phyloP scores from a whole-genome alignment of 2,797 vertebrate species.

The Gobionotothen gibberifrons region DNA sequence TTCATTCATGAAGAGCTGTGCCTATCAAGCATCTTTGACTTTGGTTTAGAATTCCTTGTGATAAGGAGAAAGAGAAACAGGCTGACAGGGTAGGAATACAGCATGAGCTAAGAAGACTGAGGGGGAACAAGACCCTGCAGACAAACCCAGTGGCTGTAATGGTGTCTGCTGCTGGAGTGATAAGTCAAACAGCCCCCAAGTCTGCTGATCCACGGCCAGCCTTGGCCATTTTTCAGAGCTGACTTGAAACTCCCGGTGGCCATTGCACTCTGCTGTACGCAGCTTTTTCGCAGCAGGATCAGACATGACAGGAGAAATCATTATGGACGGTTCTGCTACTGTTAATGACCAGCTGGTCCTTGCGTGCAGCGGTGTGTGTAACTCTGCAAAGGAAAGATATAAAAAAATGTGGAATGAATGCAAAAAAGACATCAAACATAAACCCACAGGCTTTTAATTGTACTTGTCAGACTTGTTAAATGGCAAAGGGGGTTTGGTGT shows the following conservation, averaged over 20 bases:
- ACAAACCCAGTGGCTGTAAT: constrained; percentile 75
- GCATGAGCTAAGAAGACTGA: constrained; percentile 25
- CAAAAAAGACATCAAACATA: not conserved
- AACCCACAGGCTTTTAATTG: constrained; percentile 1
- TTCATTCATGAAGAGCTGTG: constrained; percentile 39
- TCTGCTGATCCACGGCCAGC: constrained; percentile 77
- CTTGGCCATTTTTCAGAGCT: constrained; percentile 78
- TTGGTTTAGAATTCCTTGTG: constrained; percentile 23
- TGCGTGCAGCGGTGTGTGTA: constrained; percentile 23
- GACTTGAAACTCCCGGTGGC: constrained; percentile 77
- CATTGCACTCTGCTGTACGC: constrained; percentile 59
- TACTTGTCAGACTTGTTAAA: constrained; percentile 2
- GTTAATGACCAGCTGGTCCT: constrained; percentile 61
- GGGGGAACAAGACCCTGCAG: constrained; percentile 53
- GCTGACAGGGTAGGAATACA: constrained; percentile 38
- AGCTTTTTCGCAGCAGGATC: constrained; percentile 52
- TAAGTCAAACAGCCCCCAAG: constrained; percentile 75
- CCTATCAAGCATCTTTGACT: constrained; percentile 31
- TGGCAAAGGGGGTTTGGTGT: not conserved
- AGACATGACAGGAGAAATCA: constrained; percentile 75
- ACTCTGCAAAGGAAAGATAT: constrained; percentile 37
- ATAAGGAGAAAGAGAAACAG: constrained; percentile 43
- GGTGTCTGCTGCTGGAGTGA: constrained; percentile 76
- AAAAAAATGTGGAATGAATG: constrained; percentile 50
- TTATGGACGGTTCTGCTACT: constrained; percentile 61